A percentile compares a stretch with the other conserved stretches of the same genome.
These are phyloP conservation scores for Myzus persicae DNA, from an alignment of 1,140 invertebrate genomes.

Conservation along the genomic window DNA sequence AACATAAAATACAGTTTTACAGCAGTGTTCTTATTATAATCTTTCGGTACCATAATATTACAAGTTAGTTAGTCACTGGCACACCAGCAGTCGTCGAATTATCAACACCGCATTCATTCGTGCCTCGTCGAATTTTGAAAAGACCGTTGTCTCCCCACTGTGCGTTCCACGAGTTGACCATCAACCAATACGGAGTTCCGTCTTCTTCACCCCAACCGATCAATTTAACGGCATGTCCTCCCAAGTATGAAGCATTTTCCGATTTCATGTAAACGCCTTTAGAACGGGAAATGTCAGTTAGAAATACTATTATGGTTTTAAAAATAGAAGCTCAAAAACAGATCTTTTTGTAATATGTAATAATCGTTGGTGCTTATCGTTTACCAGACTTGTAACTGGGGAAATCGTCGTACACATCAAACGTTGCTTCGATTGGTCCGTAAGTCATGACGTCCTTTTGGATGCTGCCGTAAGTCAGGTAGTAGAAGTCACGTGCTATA, in stretches of 20 bases:
- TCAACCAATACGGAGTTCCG: slow-evolving; percentile 57
- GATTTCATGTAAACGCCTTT: slow-evolving; percentile 84
- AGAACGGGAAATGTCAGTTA: no score
- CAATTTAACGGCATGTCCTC: slow-evolving; percentile 72
- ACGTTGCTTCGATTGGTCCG: slow-evolving; percentile 60
- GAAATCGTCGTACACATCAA: slow-evolving; percentile 61
- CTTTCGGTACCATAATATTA: not conserved
- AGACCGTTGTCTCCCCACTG: slow-evolving; percentile 77
- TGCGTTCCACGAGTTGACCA: slow-evolving; percentile 69
- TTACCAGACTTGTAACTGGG: slow-evolving; percentile 61
- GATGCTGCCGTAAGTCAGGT: slow-evolving; percentile 65
- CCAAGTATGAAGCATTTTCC: slow-evolving; percentile 73
- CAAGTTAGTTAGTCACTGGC: not conserved
- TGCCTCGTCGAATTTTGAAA: slow-evolving; percentile 87
- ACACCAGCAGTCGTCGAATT: slow-evolving; percentile 73
- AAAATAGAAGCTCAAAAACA: no score
- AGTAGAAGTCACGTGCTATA: slow-evolving; percentile 35
- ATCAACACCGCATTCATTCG: slow-evolving; percentile 75
- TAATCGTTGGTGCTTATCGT: no score
- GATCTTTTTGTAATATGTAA: no score
- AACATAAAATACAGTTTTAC: not conserved
- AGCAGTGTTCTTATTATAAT: not conserved
- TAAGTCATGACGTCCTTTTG: slow-evolving; percentile 60
- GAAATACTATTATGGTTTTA: no score
- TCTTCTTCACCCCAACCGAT: not conserved